phyloP scores from a whole-genome alignment of 2,113 vertebrate genomes.

The Stictonetta naevosa region DNA sequence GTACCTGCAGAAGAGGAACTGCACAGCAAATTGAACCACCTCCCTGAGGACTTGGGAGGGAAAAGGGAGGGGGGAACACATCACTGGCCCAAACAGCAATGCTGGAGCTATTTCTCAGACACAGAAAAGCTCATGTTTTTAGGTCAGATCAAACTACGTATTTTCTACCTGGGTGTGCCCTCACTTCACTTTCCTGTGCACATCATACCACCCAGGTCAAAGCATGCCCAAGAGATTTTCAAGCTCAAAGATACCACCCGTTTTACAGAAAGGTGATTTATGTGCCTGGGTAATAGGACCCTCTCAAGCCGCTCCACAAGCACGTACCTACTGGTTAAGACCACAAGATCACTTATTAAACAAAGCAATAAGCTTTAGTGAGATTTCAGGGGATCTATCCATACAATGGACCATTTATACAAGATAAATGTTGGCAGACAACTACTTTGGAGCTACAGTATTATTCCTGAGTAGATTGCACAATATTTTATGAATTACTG shows the following conservation, averaged over 20 bases:
- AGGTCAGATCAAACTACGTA: not conserved
- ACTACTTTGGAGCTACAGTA: not conserved
- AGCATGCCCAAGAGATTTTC: not conserved
- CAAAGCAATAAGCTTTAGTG: slow-evolving; percentile 8
- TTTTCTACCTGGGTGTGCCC: not conserved
- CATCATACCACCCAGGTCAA: rapidly evolving
- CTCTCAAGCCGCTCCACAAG: not conserved
- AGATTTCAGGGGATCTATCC: slow-evolving; percentile 9
- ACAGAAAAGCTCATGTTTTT: not conserved
- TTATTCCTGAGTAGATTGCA: not conserved
- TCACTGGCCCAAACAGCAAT: not conserved
- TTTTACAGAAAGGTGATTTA: not conserved
- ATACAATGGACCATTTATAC: not conserved
- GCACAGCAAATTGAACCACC: not conserved
- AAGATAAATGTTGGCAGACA: slow-evolving; percentile 12
- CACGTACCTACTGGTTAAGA: not conserved
- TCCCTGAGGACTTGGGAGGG: not conserved
- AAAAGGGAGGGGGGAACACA: not conserved
- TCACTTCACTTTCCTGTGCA: not conserved
- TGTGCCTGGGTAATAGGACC: not conserved
- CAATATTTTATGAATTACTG: slow-evolving; percentile 28
- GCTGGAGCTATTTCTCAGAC: not conserved
- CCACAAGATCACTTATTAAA: slow-evolving; percentile 28
- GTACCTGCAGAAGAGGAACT: not conserved
- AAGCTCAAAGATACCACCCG: not conserved